These are phyloP conservation scores for Chaenodraco wilsoni DNA, from an alignment of 2,797 vertebrate species.

Conservation along the genomic window DNA sequence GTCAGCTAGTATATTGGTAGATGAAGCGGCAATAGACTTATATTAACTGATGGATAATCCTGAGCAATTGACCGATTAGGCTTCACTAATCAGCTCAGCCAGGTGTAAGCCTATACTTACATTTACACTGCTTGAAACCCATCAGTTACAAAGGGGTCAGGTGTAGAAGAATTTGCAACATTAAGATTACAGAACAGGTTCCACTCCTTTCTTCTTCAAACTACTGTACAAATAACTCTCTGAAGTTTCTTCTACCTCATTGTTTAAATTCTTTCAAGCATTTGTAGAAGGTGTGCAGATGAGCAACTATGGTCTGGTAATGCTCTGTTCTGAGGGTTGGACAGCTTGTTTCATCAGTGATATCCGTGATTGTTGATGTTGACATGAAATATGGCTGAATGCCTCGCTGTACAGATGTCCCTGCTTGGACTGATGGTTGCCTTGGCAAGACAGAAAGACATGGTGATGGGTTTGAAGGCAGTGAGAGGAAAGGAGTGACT, in stretches of 20 bases:
- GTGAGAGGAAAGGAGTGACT: slow-evolving; percentile 26
- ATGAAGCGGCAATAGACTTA: no score
- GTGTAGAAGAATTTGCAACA: no score
- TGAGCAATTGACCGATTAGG: no score
- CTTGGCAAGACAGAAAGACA: slow-evolving; percentile 34
- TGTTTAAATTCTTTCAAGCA: slow-evolving; percentile 2
- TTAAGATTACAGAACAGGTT: no score
- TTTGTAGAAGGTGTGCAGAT: slow-evolving; percentile 4
- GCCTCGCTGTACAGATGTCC: slow-evolving; percentile 56
- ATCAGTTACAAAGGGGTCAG: no score
- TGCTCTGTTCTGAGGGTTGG: slow-evolving; percentile 2
- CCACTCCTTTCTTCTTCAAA: no score
- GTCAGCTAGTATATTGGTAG: no score
- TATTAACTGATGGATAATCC: no score
- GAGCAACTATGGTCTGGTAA: not conserved
- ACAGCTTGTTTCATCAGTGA: slow-evolving; percentile 18
- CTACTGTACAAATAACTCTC: not conserved
- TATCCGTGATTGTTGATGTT: slow-evolving; percentile 28
- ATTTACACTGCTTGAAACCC: no score
- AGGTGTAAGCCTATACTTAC: no score
- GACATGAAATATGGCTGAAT: slow-evolving; percentile 32
- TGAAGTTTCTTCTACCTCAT: not conserved
- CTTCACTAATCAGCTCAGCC: no score
- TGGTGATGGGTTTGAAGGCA: slow-evolving; percentile 15
- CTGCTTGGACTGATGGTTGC: slow-evolving; percentile 26